These are phyloP conservation scores for Habropoda laboriosa DNA, from an alignment of 1,140 invertebrate genomes.

Conservation along the genomic window DNA sequence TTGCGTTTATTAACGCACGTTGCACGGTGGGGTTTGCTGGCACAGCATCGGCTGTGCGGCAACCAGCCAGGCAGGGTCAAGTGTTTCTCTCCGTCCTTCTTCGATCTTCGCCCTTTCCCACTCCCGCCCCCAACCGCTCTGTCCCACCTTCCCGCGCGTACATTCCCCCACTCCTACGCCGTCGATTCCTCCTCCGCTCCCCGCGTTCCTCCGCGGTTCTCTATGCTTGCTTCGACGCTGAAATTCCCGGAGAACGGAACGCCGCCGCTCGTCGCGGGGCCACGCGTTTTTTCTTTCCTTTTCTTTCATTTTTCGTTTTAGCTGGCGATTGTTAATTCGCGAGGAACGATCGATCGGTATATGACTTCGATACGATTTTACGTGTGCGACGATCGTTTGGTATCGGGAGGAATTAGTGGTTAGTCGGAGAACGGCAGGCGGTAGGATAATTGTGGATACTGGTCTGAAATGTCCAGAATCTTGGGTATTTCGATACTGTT, in stretches of 20 bases:
- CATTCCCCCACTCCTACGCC: slow-evolving; percentile 20
- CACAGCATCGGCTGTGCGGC: slow-evolving; percentile 70
- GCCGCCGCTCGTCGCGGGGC: too few relatives aligned
- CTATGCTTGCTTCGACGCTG: background rate
- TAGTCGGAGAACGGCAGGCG: too few relatives aligned
- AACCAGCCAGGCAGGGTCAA: slow-evolving; percentile 76
- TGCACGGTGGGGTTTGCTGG: slow-evolving; percentile 69
- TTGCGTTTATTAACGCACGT: slow-evolving; percentile 76
- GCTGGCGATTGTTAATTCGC: slow-evolving; percentile 6
- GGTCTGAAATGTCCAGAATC: background rate
- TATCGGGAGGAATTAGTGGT: too few relatives aligned
- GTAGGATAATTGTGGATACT: too few relatives aligned
- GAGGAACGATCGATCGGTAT: background rate
- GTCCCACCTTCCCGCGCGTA: slow-evolving; percentile 16
- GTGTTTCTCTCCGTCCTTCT: slow-evolving; percentile 68
- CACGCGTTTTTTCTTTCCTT: background rate
- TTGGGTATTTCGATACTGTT: too few relatives aligned
- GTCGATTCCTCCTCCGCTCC: background rate
- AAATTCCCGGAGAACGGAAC: slow-evolving; percentile 36
- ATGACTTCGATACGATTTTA: background rate
- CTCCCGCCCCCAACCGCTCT: background rate
- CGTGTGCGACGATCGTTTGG: too few relatives aligned
- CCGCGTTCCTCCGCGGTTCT: too few relatives aligned
- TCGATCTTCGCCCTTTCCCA: slow-evolving; percentile 52
- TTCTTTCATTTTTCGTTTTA: background rate